Evolutionary conservation across 2,888 invertebrate genomes (phyloP), one percentile per base, ranked within the genome.

Genomic region (Orchesellides sinensis): DNA sequence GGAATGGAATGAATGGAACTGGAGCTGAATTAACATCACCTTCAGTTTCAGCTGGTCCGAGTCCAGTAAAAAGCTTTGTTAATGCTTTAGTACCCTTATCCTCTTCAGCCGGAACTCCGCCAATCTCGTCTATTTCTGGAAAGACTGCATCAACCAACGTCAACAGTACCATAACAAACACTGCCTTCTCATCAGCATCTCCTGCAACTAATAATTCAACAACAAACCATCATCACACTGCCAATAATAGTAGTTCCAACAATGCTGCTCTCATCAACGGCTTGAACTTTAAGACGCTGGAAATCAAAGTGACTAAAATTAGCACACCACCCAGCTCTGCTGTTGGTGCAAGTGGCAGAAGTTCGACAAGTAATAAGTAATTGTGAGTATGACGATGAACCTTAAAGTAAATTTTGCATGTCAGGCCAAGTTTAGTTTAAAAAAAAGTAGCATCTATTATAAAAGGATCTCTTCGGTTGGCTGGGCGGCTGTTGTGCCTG

Each of bases 61-160:
- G 69, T 69, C 54, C 66, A 14, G 5, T 10, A 1, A 52, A 69
- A 52, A 69, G 69, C 32, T 52, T 69, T 54, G 32, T 40, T 12
- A 69, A 32, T 52, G 29, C 32, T 5, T 12, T 23, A 14, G 25
- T 35, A 19, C 27, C 69, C 25, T 29, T 14, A 40, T n/a, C 14
- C 32, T 10, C 25, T n/a, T 12, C 21, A 8, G 40, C 40, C 2
- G 21, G 19, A 45, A 45, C 27, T 52, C 10, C 47, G 23, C 65
- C n/a, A 5, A 19, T 14, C 1, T 35, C 14, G 21, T 32, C n/a
- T n/a, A 49, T 1, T 65, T 40, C 52, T 69, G 69, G 19, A 69
- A 70, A 70, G 56, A 70, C 70, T 70, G 70, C 56, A 35, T n/a
- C 61, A 21, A 32, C 29, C 29, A 32, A 27, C 40, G 8, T 63